These are phyloP conservation scores for Petrocephalus microphthalmus DNA, from an alignment of 2,113 vertebrate genomes.

Conservation along the genomic window DNA sequence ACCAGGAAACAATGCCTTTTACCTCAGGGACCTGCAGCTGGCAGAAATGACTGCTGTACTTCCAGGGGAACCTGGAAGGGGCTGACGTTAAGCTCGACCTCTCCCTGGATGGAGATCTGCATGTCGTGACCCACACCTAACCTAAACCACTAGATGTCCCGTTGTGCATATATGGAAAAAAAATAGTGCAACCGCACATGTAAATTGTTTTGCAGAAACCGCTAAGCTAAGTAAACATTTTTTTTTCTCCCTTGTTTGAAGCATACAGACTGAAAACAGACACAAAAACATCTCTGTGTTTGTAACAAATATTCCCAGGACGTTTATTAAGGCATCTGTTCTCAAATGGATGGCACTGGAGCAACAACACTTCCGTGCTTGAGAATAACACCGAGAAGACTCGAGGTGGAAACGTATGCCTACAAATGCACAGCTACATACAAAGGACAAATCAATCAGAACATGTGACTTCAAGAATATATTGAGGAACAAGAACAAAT, in stretches of 20 bases:
- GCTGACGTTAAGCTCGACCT: background rate
- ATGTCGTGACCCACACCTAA: background rate
- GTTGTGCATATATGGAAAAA: background rate
- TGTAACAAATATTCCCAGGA: constrained; percentile 3
- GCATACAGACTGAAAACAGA: background rate
- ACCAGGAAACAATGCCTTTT: too few relatives aligned
- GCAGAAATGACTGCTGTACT: background rate
- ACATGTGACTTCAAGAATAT: constrained; percentile 11
- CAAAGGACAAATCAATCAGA: constrained; percentile 12
- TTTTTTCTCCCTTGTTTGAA: background rate
- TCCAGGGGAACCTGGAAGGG: background rate
- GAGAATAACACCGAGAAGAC: background rate
- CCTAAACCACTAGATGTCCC: background rate
- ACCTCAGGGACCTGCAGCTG: background rate
- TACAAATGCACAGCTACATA: constrained; percentile 19
- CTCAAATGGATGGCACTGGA: constrained; percentile 8
- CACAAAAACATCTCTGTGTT: background rate
- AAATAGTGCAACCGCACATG: background rate
- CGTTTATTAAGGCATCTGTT: constrained; percentile 27
- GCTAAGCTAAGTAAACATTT: background rate
- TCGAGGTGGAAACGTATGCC: background rate
- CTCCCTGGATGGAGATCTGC: background rate
- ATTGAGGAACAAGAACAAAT: constrained; percentile 9
- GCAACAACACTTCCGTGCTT: constrained; percentile 7
- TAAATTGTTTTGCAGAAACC: background rate